These are phyloP conservation scores for Passer domesticus DNA, from an alignment of 2,113 vertebrate genomes.

Conservation along the genomic window DNA sequence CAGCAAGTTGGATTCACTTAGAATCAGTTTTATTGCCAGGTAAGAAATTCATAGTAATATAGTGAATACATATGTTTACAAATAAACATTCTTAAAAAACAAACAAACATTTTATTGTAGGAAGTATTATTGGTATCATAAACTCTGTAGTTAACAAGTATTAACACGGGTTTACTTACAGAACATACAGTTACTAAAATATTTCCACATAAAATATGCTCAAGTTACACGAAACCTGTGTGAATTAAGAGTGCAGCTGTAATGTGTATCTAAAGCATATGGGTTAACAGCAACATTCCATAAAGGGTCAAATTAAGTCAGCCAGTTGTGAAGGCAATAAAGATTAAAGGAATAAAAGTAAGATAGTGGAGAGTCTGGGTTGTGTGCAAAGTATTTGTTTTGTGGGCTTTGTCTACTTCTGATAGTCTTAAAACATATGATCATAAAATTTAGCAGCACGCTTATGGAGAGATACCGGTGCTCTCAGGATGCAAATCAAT, in stretches of 20 bases:
- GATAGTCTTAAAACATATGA: not conserved
- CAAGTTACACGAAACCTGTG: slow-evolving; percentile 76
- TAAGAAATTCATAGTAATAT: slow-evolving; percentile 98
- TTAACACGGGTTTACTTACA: slow-evolving; percentile 85
- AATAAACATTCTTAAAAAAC: slow-evolving; percentile 90
- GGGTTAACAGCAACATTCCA: slow-evolving; percentile 70
- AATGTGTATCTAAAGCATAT: slow-evolving; percentile 72
- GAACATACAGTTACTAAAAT: slow-evolving; percentile 91
- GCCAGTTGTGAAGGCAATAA: slow-evolving; percentile 53
- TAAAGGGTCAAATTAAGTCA: slow-evolving; percentile 67
- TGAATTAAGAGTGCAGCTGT: slow-evolving; percentile 66
- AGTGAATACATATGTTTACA: slow-evolving; percentile 95
- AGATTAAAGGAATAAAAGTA: slow-evolving; percentile 36
- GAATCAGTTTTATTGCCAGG: slow-evolving; percentile 95
- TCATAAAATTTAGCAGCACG: not conserved
- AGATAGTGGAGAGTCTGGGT: slow-evolving; percentile 11
- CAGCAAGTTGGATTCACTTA: slow-evolving; percentile 70
- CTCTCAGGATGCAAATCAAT: slow-evolving; percentile 15
- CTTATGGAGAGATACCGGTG: not conserved
- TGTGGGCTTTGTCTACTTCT: slow-evolving; percentile 25
- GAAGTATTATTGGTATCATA: slow-evolving; percentile 88
- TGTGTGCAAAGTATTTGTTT: slow-evolving; percentile 42
- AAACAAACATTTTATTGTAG: slow-evolving; percentile 86
- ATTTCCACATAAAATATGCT: slow-evolving; percentile 82
- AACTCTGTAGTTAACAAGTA: slow-evolving; percentile 85